Percentiles rank a stretch among this genome's conserved stretches.
Conservation (phyloP, 1,140 invertebrate species). For the Leptinotarsa texana region DNA sequence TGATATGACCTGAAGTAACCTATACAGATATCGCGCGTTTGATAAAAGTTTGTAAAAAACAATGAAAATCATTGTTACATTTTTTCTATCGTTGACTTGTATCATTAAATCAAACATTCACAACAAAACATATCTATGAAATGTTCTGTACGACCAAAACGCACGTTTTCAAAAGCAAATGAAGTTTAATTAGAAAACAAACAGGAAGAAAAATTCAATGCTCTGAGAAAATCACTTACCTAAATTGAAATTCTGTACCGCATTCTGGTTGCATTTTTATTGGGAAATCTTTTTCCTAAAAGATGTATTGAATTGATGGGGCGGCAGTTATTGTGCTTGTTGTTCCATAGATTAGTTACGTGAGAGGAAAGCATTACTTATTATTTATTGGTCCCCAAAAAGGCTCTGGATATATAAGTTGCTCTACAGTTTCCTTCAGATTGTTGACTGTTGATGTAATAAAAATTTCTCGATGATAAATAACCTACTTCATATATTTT, state of each 20-base stretch:
- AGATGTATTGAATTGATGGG: background rate
- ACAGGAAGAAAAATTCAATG: background rate
- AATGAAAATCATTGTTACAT: too few species aligned
- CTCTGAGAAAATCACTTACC: background rate
- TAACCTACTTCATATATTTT: too few species aligned
- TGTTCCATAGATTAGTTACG: background rate
- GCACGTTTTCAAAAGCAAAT: background rate
- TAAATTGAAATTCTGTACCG: background rate
- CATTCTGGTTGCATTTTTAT: constrained; percentile 5
- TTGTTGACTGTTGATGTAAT: background rate
- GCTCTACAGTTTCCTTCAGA: background rate
- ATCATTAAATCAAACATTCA: too few species aligned
- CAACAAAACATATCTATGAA: too few species aligned
- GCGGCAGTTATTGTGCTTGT: constrained; percentile 1
- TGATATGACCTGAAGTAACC: too few species aligned
- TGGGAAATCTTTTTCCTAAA: background rate
- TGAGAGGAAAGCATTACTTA: constrained; percentile 6
- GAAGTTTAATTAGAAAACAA: background rate
- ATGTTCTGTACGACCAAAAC: too few species aligned
- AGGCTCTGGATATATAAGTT: background rate
- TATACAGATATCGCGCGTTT: too few species aligned
- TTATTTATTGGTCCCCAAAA: background rate
- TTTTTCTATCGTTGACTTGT: too few species aligned
- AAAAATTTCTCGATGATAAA: background rate
- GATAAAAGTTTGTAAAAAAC: too few species aligned